Base-by-base conservation (phyloP, 2,113 vertebrate species). In the Onychostoma macrolepis region DNA sequence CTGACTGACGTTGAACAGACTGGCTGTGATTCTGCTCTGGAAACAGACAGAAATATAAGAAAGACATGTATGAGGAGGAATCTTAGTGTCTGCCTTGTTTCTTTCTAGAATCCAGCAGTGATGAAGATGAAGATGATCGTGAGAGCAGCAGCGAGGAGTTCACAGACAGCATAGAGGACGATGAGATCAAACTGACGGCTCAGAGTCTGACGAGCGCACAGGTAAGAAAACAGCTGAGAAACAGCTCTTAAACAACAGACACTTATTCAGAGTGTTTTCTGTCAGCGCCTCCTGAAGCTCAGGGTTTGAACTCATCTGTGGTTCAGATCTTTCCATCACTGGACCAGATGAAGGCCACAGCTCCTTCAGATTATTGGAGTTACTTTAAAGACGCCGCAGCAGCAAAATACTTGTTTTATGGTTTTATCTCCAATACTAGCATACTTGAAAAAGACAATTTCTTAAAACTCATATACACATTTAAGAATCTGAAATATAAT, bases 151-250 rank as follows among this genome's bases (percentile, higher is more conserved):
- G 41, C 88, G 95, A 95, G 0, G 96, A 95, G 88, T 97, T 97
- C 92, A 95, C 95, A 0, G 93, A 95, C 94, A 95, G 95, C 88
- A 94, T 95, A 15, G 96, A 98, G 92, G 95, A 97, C 72, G 95
- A 36, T 21, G 33, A 71, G 30, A 21, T 36, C 67, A 71, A 36
- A 71, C 67, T 93, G 88, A 92, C 87, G 0, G 75, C 90, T 69
- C 92, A 84, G 90, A 93, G 92, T 86, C 67, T 71, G 67, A 36
- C 30, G 17, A 90, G 84, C 88, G 80, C 75, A 80, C 94, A 96
- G 63, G 97, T 98, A 89, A 86, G 78, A 12, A 56, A 4, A 45
- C 11, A 9, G 41, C 8, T 43, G 41, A 43, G 12, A 48, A 30
- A 69, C 11, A 17, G 12, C 6, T 30, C 15, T 71, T 3, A 9